Evolutionary conservation across 1,140 invertebrate species (phyloP).

Genomic region (Cydia strobilella): DNA sequence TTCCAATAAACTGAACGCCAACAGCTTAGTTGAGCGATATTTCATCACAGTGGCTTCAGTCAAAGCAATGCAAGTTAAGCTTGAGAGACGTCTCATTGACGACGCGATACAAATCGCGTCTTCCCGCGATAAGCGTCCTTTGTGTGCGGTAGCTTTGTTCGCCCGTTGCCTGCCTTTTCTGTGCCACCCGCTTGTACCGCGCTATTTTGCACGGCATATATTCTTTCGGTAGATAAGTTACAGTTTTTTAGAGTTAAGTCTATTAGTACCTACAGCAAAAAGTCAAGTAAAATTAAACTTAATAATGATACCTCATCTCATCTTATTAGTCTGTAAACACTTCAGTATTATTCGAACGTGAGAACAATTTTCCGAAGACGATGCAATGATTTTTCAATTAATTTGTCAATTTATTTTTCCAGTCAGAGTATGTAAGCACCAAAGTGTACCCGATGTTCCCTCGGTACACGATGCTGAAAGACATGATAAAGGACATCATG

Average conservation of each 20-base stretch:
- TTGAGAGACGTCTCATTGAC: background rate
- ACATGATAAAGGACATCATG: slow-evolving; percentile 97
- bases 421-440: slow-evolving; percentile 93
- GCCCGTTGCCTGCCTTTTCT: background rate
- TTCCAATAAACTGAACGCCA: background rate
- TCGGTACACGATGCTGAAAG: slow-evolving; percentile 95
- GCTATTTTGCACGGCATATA: background rate
- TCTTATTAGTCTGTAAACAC: background rate
- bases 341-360: background rate
- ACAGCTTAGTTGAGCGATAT: slow-evolving; percentile 10
- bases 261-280: too few species aligned
- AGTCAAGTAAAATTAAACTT: too few species aligned
- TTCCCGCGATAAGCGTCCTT: slow-evolving; percentile 31
- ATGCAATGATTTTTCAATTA: slow-evolving; percentile 9
- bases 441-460: slow-evolving; percentile 96
- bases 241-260: background rate
- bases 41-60: slow-evolving; percentile 1
- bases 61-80: slow-evolving; percentile 7
- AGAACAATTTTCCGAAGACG: background rate
- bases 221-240: slow-evolving; percentile 4
- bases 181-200: background rate
- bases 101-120: slow-evolving; percentile 23
- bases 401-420: slow-evolving; percentile 62
- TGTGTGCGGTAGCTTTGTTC: slow-evolving; percentile 19
- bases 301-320: too few species aligned